phyloP scores from a whole-genome alignment of 2,797 vertebrate species.

The Scomberomorus guttatus region DNA sequence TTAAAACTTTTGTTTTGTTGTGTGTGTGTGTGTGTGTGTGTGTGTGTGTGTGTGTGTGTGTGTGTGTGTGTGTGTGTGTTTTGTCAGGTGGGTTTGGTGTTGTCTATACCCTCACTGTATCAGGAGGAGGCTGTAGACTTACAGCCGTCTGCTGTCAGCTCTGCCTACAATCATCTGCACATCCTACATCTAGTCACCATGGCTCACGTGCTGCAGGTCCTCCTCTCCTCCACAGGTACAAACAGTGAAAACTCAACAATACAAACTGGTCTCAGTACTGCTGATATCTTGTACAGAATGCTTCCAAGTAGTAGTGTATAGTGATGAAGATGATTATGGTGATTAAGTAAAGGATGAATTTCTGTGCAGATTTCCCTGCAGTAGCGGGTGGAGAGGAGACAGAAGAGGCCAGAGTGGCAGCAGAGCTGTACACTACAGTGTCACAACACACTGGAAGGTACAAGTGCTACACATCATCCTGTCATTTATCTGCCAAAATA shows the following conservation, averaged over 20 bases:
- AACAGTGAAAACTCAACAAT: not conserved
- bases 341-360: not conserved
- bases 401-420: constrained; percentile 81
- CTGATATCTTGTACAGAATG: not conserved
- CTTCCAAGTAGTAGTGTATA: not conserved
- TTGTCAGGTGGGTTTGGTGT: constrained; percentile 91
- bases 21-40: constrained; percentile 18
- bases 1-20: too few relatives aligned
- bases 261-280: not conserved
- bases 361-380: constrained; percentile 75
- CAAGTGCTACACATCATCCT: not conserved
- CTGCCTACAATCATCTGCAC: constrained; percentile 95
- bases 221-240: constrained; percentile 85
- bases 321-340: not conserved
- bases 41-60: constrained; percentile 20
- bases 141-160: constrained; percentile 93
- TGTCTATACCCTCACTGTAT: constrained; percentile 94
- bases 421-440: constrained; percentile 76
- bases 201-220: constrained; percentile 93
- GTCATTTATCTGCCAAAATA: not conserved
- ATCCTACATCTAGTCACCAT: constrained; percentile 95
- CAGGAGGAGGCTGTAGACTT: constrained; percentile 94
- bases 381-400: constrained; percentile 76
- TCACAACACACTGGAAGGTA: constrained; percentile 83
- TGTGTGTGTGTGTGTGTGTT: constrained; percentile 17